phyloP scores from a whole-genome alignment of 2,797 vertebrate species.

The Dicrostonyx torquatus region DNA sequence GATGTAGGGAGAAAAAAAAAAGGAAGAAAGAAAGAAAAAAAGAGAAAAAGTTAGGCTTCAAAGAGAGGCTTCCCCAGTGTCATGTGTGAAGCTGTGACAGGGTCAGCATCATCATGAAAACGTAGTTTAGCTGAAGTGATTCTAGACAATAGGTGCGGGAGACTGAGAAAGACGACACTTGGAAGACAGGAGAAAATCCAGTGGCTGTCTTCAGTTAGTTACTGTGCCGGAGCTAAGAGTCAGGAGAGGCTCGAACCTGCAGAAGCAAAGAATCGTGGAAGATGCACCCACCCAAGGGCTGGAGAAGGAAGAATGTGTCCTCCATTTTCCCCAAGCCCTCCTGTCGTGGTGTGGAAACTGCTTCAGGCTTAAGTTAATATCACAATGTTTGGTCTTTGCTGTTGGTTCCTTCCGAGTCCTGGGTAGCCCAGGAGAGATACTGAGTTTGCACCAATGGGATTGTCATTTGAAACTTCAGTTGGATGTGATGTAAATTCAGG shows the following conservation, averaged over 20 bases:
- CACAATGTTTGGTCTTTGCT: neutral
- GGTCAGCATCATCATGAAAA: neutral
- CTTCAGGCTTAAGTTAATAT: neutral
- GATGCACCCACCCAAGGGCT: no score
- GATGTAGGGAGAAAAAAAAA: accelerated
- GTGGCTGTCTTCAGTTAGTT: neutral
- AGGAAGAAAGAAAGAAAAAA: no score
- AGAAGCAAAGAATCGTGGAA: neutral
- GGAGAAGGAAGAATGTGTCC: neutral
- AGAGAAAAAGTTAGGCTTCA: neutral
- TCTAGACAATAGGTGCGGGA: neutral
- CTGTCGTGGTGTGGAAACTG: neutral
- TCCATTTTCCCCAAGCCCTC: no score
- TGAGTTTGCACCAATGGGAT: neutral
- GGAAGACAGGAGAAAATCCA: neutral
- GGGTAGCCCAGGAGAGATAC: neutral
- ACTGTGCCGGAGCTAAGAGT: neutral
- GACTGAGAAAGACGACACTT: neutral
- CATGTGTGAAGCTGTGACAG: neutral
- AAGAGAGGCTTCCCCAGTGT: accelerated
- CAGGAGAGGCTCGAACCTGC: neutral
- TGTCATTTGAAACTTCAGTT: no score
- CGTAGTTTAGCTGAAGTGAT: neutral
- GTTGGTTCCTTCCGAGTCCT: neutral
- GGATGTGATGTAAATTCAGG: accelerated